Conservation (phyloP, 1,140 invertebrate species). For the Temnothorax curvispinosus region DNA sequence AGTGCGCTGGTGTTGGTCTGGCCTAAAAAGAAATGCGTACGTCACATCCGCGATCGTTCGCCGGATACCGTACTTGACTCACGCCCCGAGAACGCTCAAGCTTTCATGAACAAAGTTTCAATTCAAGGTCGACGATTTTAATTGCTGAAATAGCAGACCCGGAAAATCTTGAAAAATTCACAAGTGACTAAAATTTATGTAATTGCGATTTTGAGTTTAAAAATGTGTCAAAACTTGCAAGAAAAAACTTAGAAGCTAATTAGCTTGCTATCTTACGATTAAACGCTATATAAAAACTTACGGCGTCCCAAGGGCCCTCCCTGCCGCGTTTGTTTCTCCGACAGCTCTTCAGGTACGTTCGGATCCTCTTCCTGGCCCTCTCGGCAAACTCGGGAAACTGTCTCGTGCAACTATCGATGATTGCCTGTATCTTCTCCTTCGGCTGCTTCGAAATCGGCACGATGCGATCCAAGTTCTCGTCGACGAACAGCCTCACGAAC, state of each 20-base stretch:
- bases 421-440: constrained; percentile 99
- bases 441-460: constrained; percentile 99
- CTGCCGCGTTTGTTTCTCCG: constrained; percentile 96
- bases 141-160: neutral
- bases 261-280: neutral
- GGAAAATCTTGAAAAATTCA: neutral
- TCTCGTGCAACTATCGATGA: constrained; percentile 97
- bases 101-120: constrained; percentile 29
- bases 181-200: neutral
- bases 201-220: neutral
- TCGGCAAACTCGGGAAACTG: constrained; percentile 99
- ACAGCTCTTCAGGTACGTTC: constrained; percentile 98
- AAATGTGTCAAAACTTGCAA: neutral
- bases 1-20: constrained; percentile 97
- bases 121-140: neutral
- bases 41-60: constrained; percentile 39
- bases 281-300: constrained; percentile 81
- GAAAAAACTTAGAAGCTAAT: neutral
- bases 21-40: constrained; percentile 87
- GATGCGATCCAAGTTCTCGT: constrained; percentile 98
- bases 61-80: constrained; percentile 35
- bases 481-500: constrained; percentile 98
- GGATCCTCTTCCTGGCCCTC: constrained; percentile 96
- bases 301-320: constrained; percentile 91
- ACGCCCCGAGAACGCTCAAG: constrained; percentile 28